phyloP scores from a whole-genome alignment of 2,113 vertebrate genomes.

The Columba livia region DNA sequence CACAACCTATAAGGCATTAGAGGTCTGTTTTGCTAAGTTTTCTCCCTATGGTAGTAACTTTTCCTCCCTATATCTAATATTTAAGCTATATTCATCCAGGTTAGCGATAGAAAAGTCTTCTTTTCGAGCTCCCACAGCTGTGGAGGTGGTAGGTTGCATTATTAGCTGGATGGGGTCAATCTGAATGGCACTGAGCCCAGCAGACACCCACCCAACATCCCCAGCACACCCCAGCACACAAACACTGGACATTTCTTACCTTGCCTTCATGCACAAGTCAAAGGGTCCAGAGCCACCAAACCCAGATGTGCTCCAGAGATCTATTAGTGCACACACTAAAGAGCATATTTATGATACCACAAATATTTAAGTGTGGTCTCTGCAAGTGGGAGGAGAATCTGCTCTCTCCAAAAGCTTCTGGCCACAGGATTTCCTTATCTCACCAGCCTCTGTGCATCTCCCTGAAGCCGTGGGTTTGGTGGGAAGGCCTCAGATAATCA shows the following conservation, averaged over 20 bases:
- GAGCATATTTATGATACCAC: constrained; percentile 38
- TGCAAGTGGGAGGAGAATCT: constrained; percentile 41
- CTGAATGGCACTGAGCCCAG: background rate
- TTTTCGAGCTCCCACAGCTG: background rate
- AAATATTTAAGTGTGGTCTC: constrained; percentile 44
- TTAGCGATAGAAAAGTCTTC: background rate
- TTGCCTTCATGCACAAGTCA: background rate
- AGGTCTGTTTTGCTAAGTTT: background rate
- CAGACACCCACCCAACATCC: background rate
- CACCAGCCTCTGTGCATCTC: background rate
- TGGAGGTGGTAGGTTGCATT: background rate
- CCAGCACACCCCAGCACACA: background rate
- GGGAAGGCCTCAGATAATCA: constrained; percentile 24
- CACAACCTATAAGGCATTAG: background rate
- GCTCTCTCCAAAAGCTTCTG: constrained; percentile 36
- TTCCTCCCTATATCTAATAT: background rate
- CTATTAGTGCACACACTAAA: background rate
- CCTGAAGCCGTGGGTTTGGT: background rate
- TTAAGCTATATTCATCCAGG: background rate
- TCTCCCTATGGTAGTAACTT: background rate
- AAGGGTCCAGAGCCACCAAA: background rate
- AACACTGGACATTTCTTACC: background rate
- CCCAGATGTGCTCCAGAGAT: constrained; percentile 11
- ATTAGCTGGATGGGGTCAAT: background rate
- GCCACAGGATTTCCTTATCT: background rate